These are phyloP conservation scores for Agrochola lychnidis DNA, from an alignment of 2,888 invertebrate genomes.

Conservation along the genomic window DNA sequence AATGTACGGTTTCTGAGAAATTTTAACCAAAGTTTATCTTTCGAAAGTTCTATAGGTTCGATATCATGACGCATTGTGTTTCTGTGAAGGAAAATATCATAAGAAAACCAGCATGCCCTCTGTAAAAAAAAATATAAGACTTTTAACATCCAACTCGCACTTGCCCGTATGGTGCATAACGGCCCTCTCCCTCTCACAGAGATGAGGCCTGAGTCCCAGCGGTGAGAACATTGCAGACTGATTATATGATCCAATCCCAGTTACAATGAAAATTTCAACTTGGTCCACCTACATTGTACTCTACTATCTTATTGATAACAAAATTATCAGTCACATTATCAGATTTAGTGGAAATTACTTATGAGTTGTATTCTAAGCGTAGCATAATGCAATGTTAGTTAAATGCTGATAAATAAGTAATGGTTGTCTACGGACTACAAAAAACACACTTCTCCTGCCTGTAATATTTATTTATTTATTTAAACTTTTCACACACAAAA, in stretches of 20 bases:
- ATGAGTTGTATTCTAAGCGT: conserved; percentile 1
- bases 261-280: not conserved
- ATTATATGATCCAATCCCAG: not conserved
- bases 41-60: not conserved
- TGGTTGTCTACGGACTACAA: not conserved
- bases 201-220: not conserved
- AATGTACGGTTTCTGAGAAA: not conserved
- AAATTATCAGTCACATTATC: conserved; percentile 39
- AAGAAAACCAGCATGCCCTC: not conserved
- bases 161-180: too few relatives aligned
- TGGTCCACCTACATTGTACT: conserved; percentile 21
- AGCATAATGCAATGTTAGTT: conserved; percentile 10
- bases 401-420: conserved; percentile 10
- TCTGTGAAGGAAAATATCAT: not conserved
- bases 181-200: too few relatives aligned
- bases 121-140: not conserved
- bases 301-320: conserved; percentile 37
- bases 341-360: conserved; percentile 29
- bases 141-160: too few relatives aligned
- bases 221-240: not conserved
- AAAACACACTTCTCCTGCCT: not conserved
- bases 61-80: not conserved
- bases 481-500: too few relatives aligned
- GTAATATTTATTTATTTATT: too few relatives aligned
- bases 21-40: not conserved